Evolutionary conservation across 2,888 invertebrate genomes (phyloP).

Genomic region (Salticus scenicus): DNA sequence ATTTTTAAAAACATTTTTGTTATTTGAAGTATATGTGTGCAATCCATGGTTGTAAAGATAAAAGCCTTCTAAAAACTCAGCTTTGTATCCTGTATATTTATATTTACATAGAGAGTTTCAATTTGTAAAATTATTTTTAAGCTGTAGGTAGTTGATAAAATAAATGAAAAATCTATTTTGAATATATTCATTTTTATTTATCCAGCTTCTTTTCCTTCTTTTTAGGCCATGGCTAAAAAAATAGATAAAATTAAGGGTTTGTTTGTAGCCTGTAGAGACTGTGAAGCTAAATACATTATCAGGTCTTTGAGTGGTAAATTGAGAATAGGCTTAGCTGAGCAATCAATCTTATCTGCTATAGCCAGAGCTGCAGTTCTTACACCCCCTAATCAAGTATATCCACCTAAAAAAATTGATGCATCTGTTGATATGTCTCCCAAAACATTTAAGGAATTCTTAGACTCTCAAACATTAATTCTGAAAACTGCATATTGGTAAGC

Average conservation of each 20-base stretch:
- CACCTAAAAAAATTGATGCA: conserved; percentile 81
- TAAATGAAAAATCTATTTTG: too few relatives aligned
- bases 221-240: conserved; percentile 81
- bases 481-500: conserved; percentile 94
- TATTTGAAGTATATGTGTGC: too few relatives aligned
- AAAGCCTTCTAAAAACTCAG: too few relatives aligned
- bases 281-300: conserved; percentile 92
- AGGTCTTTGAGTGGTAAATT: conserved; percentile 94
- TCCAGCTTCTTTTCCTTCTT: too few relatives aligned
- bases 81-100: too few relatives aligned
- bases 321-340: conserved; percentile 96
- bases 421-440: conserved; percentile 82
- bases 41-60: too few relatives aligned
- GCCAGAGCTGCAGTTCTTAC: conserved; percentile 89
- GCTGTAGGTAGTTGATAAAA: too few relatives aligned
- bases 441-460: conserved; percentile 84
- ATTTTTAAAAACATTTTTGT: too few relatives aligned
- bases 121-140: too few relatives aligned
- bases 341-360: conserved; percentile 92
- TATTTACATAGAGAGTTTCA: too few relatives aligned
- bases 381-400: conserved; percentile 83
- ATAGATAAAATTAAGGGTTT: conserved; percentile 92
- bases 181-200: too few relatives aligned
- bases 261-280: conserved; percentile 91
- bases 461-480: conserved; percentile 84